Percentiles rank a stretch among this genome's conserved stretches.
Conservation (phyloP, 2,797 vertebrate species). For the Acanthornis magna region DNA sequence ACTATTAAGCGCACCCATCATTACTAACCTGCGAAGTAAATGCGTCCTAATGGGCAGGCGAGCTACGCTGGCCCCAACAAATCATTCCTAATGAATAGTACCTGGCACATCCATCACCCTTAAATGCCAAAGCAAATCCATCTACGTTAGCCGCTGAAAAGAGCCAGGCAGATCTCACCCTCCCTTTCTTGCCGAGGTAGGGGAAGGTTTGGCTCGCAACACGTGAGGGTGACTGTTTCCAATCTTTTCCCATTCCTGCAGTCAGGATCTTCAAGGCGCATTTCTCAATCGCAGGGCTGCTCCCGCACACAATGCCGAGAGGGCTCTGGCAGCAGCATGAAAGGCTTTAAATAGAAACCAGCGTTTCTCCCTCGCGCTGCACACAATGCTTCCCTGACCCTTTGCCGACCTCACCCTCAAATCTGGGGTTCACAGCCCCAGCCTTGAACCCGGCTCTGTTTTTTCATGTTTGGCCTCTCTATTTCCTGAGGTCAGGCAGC, state of each 20-base stretch:
- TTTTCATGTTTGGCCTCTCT: constrained; percentile 70
- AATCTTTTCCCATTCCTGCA: constrained; percentile 25
- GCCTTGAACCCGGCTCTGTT: constrained; percentile 73
- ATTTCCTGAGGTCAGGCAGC: constrained; percentile 73
- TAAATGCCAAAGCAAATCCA: constrained; percentile 50
- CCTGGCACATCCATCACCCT: constrained; percentile 40
- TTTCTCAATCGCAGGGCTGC: constrained; percentile 18
- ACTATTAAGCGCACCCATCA: constrained; percentile 63
- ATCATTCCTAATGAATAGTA: constrained; percentile 60
- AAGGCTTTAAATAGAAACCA: constrained; percentile 59
- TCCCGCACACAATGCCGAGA: constrained; percentile 46
- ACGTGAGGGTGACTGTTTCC: constrained; percentile 29
- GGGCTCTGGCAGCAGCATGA: constrained; percentile 15
- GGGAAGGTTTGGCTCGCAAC: constrained; percentile 1
- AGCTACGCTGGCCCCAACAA: constrained; percentile 43
- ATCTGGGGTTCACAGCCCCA: constrained; percentile 70
- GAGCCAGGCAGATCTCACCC: constrained; percentile 12
- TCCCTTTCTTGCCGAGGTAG: constrained; percentile 12
- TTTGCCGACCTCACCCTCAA: constrained; percentile 46
- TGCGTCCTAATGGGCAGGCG: constrained; percentile 59
- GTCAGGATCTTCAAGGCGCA: background rate
- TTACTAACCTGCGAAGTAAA: constrained; percentile 60
- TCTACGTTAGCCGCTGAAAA: constrained; percentile 37
- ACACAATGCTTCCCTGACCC: constrained; percentile 46
- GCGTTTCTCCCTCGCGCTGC: background rate